Evolutionary conservation across 2,888 invertebrate genomes (phyloP), one percentile per base, ranked within the genome.

Genomic region (Bombylius major): DNA sequence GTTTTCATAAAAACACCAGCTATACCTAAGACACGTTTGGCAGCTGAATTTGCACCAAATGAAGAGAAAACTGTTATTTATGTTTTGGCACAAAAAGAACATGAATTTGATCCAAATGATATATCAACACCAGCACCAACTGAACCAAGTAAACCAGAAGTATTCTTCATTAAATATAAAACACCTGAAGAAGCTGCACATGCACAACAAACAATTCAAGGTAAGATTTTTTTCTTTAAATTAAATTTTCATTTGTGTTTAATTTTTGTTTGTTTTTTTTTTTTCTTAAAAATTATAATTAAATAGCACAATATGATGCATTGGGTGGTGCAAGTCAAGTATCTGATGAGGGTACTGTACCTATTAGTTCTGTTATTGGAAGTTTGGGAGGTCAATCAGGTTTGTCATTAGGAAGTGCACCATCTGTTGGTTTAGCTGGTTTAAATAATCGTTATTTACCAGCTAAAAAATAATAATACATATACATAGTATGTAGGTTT

Each of bases 51-150:
- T 32, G 69, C 68, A 3, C 69, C 69, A 0, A 64, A 63, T 34
- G 73, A 73, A 59, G 73, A 73, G 58, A 73, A 73, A 64, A 73
- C 73, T 33, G 70, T 73, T 42, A 72, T 73, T 55, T 73, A 73
- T 62, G 73, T 73, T 48, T 61, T 73, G 53, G 70, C 70, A 53
- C 73, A 72, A 59, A 73, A 72, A 56, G 66, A 68, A 4, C 47
- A 14, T 9, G 47, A 47, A 47, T 31, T 47, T 5, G 71, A 73
- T 58, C 68, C 69, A 0, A 50, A 70, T 9, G 69, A 71, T 31
- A 63, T 72, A 58, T 64, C 63, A 6, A 66, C 69, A 12, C 53
- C 47, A 47, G 47, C 53, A 32, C 69, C 71, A 31, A 66, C 66
- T 52, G 66, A 64, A 53, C 70, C 70, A 47, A 69, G 67, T 61